These are phyloP conservation scores for Bradypodion ventrale DNA, from an alignment of 2,797 vertebrate genomes.

Conservation along the genomic window DNA sequence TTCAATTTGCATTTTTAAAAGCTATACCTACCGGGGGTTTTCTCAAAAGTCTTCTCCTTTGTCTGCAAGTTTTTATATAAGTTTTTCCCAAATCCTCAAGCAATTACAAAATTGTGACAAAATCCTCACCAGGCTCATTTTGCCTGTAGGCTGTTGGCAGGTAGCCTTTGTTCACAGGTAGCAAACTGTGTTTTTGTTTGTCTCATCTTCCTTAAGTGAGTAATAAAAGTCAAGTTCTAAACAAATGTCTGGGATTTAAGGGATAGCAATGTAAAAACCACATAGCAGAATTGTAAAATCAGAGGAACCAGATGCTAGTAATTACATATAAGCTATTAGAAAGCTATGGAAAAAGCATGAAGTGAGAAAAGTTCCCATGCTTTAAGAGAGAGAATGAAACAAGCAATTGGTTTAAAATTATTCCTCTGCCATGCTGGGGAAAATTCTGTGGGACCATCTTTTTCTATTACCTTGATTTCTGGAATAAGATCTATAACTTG, in stretches of 20 bases:
- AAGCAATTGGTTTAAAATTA: slow-evolving; percentile 37
- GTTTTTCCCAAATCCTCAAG: slow-evolving; percentile 5
- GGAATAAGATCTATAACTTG: slow-evolving; percentile 30
- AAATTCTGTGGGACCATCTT: slow-evolving; percentile 6
- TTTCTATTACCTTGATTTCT: slow-evolving; percentile 35
- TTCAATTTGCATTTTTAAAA: neutral
- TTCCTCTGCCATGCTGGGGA: slow-evolving; percentile 12
- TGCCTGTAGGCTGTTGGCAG: slow-evolving; percentile 48
- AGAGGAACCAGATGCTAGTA: slow-evolving; percentile 63
- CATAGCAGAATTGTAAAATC: slow-evolving; percentile 43
- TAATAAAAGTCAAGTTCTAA: slow-evolving; percentile 56
- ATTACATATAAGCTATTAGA: slow-evolving; percentile 51
- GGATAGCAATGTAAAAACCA: slow-evolving; percentile 51
- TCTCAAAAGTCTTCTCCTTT: neutral
- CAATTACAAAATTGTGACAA: slow-evolving; percentile 18
- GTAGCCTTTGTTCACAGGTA: slow-evolving; percentile 50
- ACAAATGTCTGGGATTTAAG: slow-evolving; percentile 50
- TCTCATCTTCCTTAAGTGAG: slow-evolving; percentile 60
- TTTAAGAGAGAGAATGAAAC: slow-evolving; percentile 30
- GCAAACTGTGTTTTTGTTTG: slow-evolving; percentile 40
- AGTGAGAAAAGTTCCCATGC: slow-evolving; percentile 7
- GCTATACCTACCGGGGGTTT: neutral
- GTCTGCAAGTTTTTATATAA: slow-evolving; percentile 12
- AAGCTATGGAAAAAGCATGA: slow-evolving; percentile 7
- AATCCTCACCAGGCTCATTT: neutral